Evolutionary conservation across 2,113 vertebrate genomes (phyloP), one percentile per base, ranked within the genome.

Genomic region (Phalacrocorax aristotelis): DNA sequence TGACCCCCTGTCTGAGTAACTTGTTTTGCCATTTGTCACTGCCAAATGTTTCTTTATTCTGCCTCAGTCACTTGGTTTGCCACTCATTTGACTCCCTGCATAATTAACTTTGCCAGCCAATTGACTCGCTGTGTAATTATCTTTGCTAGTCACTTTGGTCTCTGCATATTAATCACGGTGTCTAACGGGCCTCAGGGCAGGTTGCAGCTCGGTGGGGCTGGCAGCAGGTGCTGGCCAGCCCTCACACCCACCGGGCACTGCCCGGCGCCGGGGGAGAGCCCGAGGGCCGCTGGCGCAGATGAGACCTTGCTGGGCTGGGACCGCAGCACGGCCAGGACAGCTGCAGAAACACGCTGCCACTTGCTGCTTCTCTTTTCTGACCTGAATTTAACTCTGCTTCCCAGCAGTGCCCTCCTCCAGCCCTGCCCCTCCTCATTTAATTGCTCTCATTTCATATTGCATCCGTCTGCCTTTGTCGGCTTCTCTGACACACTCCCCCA

Each of bases 81-180:
- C 92, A 25, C 89, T 92, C 90, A 38, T 94, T 95, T 95, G 95
- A 95, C 91, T 89, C 77, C 60, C 79, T 46, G 91, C 87, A 46
- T 97, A 96, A 96, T 96, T 94, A 97, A 97, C 92, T 97, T 89
- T 87, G 96, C 97, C 95, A 97, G 97, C 87, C 96, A 97, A 96
- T 86, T 97, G 96, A 96, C 95, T 97, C 5, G 15, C 91, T 65
- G 87, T 42, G 90, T 96, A 96, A 97, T 97, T 97, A 96, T 96
- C 95, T 90, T 52, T 89, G 95, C 95, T 91, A 90, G 87, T 62
- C 83, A 11, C 95, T 95, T 51, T 54, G 83, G 89, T 87, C 86
- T 88, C 13, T 36, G 94, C 90, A 48, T 92, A 21, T 96, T 97
- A 97, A 95, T 92, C 86, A 26, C 25, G 69, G 93, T 72, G 91